Evolutionary conservation across 2,888 invertebrate genomes (phyloP).

Genomic region (Penaeus monodon): DNA sequence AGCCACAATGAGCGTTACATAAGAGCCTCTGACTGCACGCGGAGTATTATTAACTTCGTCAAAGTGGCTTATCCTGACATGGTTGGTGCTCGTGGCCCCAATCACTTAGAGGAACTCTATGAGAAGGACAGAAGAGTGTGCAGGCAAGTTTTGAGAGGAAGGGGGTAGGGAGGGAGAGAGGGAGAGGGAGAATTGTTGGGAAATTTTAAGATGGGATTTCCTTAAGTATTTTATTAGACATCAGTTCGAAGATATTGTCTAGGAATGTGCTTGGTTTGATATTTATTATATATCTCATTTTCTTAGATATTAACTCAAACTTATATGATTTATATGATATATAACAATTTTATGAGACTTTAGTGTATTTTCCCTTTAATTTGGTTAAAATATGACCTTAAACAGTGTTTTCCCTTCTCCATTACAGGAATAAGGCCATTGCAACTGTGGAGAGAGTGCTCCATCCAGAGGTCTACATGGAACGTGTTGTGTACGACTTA

Average conservation of each 20-base stretch:
- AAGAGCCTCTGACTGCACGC: conserved; percentile 68
- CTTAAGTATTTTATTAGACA: too few relatives aligned
- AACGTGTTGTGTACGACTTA: conserved; percentile 78
- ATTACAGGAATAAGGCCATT: conserved; percentile 50
- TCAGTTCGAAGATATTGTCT: too few relatives aligned
- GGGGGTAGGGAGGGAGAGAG: too few relatives aligned
- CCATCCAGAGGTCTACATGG: conserved; percentile 47
- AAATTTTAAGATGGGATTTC: too few relatives aligned
- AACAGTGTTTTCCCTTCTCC: not conserved
- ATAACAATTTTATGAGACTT: too few relatives aligned
- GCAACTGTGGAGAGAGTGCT: conserved; percentile 54
- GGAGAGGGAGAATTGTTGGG: too few relatives aligned
- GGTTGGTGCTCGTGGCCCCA: conserved; percentile 73
- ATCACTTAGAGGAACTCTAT: conserved; percentile 76
- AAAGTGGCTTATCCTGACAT: conserved; percentile 84
- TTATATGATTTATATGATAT: too few relatives aligned
- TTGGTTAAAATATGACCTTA: too few relatives aligned
- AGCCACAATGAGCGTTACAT: conserved; percentile 24
- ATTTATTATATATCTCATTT: too few relatives aligned
- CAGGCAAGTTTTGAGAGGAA: conserved; percentile 68
- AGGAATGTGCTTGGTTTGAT: too few relatives aligned
- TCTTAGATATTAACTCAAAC: too few relatives aligned
- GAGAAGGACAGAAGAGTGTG: conserved; percentile 74
- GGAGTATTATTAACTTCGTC: conserved; percentile 78
- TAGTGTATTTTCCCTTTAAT: too few relatives aligned